Base-by-base conservation (phyloP, 2,113 vertebrate genomes). In the Andinoacara biseriatus region DNA sequence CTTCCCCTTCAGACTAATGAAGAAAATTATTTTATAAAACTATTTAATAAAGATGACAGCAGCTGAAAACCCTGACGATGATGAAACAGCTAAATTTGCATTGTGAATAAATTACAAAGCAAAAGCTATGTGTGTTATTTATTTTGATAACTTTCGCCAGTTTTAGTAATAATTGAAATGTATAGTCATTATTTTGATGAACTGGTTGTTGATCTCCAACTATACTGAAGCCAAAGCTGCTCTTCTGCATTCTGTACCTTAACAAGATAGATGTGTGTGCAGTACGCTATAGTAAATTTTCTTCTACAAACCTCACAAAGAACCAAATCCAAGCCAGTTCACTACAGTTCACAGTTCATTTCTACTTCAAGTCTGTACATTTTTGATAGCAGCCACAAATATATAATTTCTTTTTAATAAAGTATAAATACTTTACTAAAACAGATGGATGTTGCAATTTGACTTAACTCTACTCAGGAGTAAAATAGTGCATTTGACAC, bases 11-110 rank as follows among this genome's bases (percentile, higher is more conserved):
- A 0, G 5, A 49, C 24, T 69, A 20, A 29, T 29, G 9, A 18
- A 49, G 63, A 69, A 69, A 29, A 11, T 11, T 18, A 67, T 69
- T 22, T 69, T 49, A 49, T 2, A 52, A 18, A 52, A 18, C 5
- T 52, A 18, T 52, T 18, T 52, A 18, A 18, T 17, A 18, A 40
- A 26, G 26, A 67, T 18, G 38, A 67, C 14, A 67, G 38, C 10
- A 20, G 26, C 4, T 49, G 1, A 52, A 7, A 0, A 0, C 6
- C 49, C 26, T 49, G 26, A 67, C 11, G 3, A 46, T 52, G 65
- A 69, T 5, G 20, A 0, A 9, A 17, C 24, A 49, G 24, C 9
- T 43, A 69, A 69, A 69, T 17, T 20, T 49, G 63, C 40, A 0
- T 0, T 67, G 63, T 46, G 62, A 26, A 67, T 46, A 46, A 67